A percentile compares a stretch with the other conserved stretches of the same genome.
Conservation (phyloP, 2,797 vertebrate genomes). For the Amazonetta brasiliensis region DNA sequence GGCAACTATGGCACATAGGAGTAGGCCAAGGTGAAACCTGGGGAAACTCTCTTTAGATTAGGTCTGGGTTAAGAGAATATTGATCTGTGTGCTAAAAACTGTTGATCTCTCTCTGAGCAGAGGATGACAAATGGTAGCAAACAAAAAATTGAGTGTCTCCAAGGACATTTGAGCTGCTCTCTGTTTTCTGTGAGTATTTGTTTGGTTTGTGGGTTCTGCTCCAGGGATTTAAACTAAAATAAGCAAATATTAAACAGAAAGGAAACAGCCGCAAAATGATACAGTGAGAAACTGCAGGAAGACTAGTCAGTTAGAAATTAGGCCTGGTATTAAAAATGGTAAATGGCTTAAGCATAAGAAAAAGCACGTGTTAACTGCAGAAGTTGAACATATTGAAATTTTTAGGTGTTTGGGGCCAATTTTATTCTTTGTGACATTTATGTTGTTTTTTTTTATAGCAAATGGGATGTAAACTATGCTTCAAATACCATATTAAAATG, state of each 20-base stretch:
- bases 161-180: slow-evolving; percentile 85
- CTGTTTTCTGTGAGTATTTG: slow-evolving; percentile 77
- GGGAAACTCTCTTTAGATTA: slow-evolving; percentile 92
- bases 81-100: slow-evolving; percentile 97
- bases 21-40: slow-evolving; percentile 89
- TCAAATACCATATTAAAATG: background rate
- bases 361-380: background rate
- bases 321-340: slow-evolving; percentile 5
- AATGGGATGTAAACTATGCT: background rate
- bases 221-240: slow-evolving; percentile 79
- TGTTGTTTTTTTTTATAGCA: background rate
- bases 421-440: background rate
- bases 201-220: slow-evolving; percentile 79
- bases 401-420: background rate
- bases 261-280: slow-evolving; percentile 55
- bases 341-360: slow-evolving; percentile 19
- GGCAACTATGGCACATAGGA: slow-evolving; percentile 76
- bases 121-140: slow-evolving; percentile 96
- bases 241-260: slow-evolving; percentile 79
- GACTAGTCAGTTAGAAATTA: slow-evolving; percentile 39
- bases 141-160: slow-evolving; percentile 92
- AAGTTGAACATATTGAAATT: background rate
- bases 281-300: slow-evolving; percentile 50
- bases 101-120: slow-evolving; percentile 97
- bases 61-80: slow-evolving; percentile 98